Evolutionary conservation across 2,113 vertebrate species (phyloP), one percentile per base, ranked within the genome.

Genomic region (Morone chrysops): DNA sequence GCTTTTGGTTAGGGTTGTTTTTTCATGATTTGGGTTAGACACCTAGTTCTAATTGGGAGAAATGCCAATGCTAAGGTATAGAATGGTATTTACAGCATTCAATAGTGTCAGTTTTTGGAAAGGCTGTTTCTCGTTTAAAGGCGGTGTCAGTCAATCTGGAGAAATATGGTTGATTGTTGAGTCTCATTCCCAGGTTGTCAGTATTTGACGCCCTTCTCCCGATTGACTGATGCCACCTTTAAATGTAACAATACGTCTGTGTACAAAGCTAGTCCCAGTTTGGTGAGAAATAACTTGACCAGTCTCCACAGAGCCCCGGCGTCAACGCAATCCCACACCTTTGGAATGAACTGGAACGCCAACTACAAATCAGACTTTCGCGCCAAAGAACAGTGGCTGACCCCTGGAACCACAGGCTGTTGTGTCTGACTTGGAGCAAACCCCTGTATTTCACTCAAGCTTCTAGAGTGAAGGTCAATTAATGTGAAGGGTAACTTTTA

Each of bases 401-500:
- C 25, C 57, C 36, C 31, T 16, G 2, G 17, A 7, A 36, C 36
- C 31, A 31, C 31, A 4, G 31, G 14, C 25, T 59, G 5, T 45
- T 20, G 17, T 12, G 43, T 16, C 22, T 11, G 12, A 40, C 22
- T 22, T 11, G 71, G 11, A 61, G 1, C 17, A 62, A 62, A 40
- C 14, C 9, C 1, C 14, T 7, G 18, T 6, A 22, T 74, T 40
- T 48, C 17, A n/a, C 17, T 38, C 11, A 76, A 25, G 10, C 7
- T 13, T 31, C 16, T 38, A 16, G 65, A 60, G 6, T 22, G 20
- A 12, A 51, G 11, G 12, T 59, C 18, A 38, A 4, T 50, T 22
- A n/a, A 48, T 70, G 43, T 67, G 61, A 81, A 66, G 61, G 50
- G 2, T 68, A 8, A 53, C 9, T 59, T 69, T 67, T 20, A 60